Conservation (phyloP, 30 jellyfish, hydroid and myxozoan species). For the Turritopsis dohrnii region DNA sequence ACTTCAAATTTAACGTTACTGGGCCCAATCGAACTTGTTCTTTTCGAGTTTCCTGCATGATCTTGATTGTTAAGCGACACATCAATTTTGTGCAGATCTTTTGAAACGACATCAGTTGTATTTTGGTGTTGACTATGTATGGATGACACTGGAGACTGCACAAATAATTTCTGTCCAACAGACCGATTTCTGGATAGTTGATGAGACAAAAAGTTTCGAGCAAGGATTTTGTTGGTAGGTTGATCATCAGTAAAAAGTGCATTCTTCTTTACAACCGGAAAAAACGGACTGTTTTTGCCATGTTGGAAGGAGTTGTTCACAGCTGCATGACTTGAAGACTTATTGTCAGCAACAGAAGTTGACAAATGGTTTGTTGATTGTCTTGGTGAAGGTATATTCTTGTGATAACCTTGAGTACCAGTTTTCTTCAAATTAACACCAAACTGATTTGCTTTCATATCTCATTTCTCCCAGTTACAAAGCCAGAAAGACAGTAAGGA, state of each 20-base stretch:
- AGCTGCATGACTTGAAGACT: not conserved
- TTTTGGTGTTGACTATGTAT: not conserved
- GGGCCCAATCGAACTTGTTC: not conserved
- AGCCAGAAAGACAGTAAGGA: not conserved
- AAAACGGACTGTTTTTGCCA: not conserved
- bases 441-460: not conserved
- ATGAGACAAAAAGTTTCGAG: constrained; percentile 2
- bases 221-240: not conserved
- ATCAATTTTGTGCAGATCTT: not conserved
- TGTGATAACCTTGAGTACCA: not conserved
- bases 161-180: not conserved
- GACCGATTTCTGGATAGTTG: not conserved
- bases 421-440: constrained; percentile 9
- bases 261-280: not conserved
- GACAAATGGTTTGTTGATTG: not conserved
- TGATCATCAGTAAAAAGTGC: not conserved
- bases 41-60: not conserved
- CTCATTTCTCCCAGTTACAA: not conserved
- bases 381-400: not conserved
- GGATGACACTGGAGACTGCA: not conserved
- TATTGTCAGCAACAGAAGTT: not conserved
- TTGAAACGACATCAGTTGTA: not conserved
- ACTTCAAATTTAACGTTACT: not conserved
- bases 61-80: not conserved
- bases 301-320: not conserved